Evolutionary conservation across 2,797 vertebrate genomes (phyloP).

Genomic region (Zenarchopterus dispar): DNA sequence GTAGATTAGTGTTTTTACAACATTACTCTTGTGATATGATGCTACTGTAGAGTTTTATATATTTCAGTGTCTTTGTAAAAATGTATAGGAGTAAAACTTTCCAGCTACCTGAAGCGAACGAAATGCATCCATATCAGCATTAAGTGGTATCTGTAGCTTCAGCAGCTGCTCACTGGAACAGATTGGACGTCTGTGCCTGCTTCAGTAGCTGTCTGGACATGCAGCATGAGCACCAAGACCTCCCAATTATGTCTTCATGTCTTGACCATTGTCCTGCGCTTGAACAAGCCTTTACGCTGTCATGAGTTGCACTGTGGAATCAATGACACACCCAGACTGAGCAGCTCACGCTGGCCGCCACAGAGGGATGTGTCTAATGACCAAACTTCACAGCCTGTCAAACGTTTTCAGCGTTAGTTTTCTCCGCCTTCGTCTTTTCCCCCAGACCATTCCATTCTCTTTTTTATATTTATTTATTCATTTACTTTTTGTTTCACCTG

Average conservation of each 20-base stretch:
- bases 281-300: conserved; percentile 14
- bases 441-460: background rate
- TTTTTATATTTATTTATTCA: conserved; percentile 3
- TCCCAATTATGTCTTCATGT: conserved; percentile 5
- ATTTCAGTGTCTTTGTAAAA: conserved; percentile 30
- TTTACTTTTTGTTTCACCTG: conserved; percentile 34
- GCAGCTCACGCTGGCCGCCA: conserved; percentile 28
- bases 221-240: conserved; percentile 2
- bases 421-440: background rate
- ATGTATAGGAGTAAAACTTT: conserved; percentile 21
- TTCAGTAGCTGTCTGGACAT: conserved; percentile 4
- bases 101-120: background rate
- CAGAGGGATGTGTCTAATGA: conserved; percentile 53
- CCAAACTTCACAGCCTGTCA: conserved; percentile 56
- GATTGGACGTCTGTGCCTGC: too few species aligned
- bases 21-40: conserved; percentile 11
- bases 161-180: background rate
- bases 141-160: background rate
- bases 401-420: conserved; percentile 7
- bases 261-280: conserved; percentile 26
- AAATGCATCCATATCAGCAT: conserved; percentile 1
- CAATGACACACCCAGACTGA: conserved; percentile 37
- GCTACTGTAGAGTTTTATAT: conserved; percentile 36
- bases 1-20: conserved; percentile 17
- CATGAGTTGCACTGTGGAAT: conserved; percentile 16